phyloP scores from a whole-genome alignment of 2,797 vertebrate species.

The Peromyscus eremicus region DNA sequence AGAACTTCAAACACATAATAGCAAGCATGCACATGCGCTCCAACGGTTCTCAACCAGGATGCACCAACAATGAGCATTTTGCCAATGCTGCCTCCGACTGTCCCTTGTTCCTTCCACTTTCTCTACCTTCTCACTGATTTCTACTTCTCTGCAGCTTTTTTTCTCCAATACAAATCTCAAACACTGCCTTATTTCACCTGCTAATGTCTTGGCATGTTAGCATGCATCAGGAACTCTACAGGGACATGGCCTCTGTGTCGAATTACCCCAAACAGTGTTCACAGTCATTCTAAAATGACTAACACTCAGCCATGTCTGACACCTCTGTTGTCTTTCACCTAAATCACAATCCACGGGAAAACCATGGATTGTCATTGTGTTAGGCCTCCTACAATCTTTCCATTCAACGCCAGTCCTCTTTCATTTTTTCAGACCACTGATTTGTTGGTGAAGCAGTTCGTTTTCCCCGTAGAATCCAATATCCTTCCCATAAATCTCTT shows the following conservation, averaged over 20 bases:
- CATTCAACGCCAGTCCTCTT: background rate
- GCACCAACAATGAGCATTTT: background rate
- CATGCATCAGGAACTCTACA: background rate
- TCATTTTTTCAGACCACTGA: background rate
- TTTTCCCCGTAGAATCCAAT: background rate
- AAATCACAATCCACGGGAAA: background rate
- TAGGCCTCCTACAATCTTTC: background rate
- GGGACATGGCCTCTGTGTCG: background rate
- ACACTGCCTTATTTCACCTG: background rate
- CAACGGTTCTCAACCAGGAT: background rate
- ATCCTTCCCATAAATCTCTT: slow-evolving; percentile 58
- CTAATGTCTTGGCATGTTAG: background rate
- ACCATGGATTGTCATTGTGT: background rate
- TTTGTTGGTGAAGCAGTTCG: background rate
- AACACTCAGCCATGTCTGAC: background rate
- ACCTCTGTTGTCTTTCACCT: background rate
- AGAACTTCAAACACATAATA: background rate
- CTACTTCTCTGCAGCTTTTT: background rate
- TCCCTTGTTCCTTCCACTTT: background rate
- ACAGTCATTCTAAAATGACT: background rate
- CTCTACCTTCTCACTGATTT: background rate
- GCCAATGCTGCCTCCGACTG: background rate
- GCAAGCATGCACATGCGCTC: background rate
- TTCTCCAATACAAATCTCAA: background rate
- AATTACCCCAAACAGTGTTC: background rate